Base-by-base conservation (phyloP, 2,113 vertebrate species). In the Xerus inauris region DNA sequence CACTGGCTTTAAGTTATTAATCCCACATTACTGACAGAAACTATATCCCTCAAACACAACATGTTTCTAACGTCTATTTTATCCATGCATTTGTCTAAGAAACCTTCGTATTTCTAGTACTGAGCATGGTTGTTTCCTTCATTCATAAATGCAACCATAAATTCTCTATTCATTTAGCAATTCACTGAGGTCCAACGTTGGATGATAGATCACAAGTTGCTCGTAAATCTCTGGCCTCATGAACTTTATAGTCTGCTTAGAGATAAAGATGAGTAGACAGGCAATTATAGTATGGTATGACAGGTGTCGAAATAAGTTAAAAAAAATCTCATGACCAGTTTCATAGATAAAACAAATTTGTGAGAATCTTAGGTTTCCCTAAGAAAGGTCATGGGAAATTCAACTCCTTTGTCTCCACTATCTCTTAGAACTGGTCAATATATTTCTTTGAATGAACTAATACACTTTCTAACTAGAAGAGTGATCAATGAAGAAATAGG, bases 31-130 rank as follows among this genome's bases (percentile, higher is more conserved):
- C 77, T 84, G 77, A 69, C 6, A 72, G 24, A 65, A 81, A 80
- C n/a, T 82, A 28, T 47, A 82, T 32, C 24, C 47, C 20, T 81
- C 51, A 87, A 47, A 87, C 17, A 67, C 38, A 45, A 92, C 67
- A 65, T 67, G 89, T 89, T 89, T 85, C 72, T 89, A n/a, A 84
- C n/a, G 49, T 42, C 64, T 62, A 69, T 65, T 49, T 86, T 62
- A 91, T 45, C 76, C 24, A 76, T 38, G 54, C 1, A 59, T 47
- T 76, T 95, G 40, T 57, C 71, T 83, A 92, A 16, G 22, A 40
- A 30, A 62, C 42, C 35, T 88, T 84, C 83, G 76, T 71, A 77
- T n/a, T 84, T 57, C 28, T 40, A 80, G 8, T 47, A 81, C 10
- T 47, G 26, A 79, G 22, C 32, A 86, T 38, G 6, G 26, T 64